Evolutionary conservation across 1,140 invertebrate species (phyloP).

Genomic region (Camponotus floridanus): DNA sequence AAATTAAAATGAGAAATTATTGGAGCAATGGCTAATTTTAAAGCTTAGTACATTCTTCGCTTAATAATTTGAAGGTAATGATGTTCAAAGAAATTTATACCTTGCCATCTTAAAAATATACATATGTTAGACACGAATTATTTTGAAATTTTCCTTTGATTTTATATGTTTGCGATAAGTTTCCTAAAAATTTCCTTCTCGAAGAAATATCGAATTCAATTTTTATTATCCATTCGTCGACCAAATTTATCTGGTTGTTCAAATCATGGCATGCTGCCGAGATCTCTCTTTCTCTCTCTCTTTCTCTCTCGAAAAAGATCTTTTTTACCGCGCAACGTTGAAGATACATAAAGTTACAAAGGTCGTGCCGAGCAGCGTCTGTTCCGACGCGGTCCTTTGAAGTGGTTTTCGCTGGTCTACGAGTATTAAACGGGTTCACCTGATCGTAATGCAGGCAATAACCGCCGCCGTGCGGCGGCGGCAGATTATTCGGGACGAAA

Average conservation of each 20-base stretch:
- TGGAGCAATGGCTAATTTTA: neutral
- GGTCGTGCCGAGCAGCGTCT: conserved; percentile 40
- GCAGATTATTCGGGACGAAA: conserved; percentile 73
- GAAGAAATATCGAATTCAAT: conserved; percentile 9
- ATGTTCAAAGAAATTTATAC: neutral
- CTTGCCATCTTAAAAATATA: neutral
- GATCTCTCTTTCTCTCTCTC: neutral
- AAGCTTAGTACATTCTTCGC: neutral
- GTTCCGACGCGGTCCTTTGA: conserved; percentile 68
- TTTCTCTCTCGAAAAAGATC: neutral
- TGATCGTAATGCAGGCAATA: conserved; percentile 74
- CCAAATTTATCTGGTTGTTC: conserved; percentile 35
- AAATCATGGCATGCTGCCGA: conserved; percentile 3
- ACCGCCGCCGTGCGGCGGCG: conserved; percentile 55
- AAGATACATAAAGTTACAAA: conserved; percentile 62
- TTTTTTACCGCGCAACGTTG: conserved; percentile 46
- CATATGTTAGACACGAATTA: neutral
- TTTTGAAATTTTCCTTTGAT: neutral
- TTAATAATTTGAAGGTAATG: neutral
- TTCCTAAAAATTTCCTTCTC: neutral
- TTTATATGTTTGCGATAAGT: conserved; percentile 7
- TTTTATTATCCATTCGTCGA: conserved; percentile 29
- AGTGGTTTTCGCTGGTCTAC: conserved; percentile 67
- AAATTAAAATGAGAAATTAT: conserved; percentile 4
- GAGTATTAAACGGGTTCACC: conserved; percentile 75